phyloP scores from a whole-genome alignment of 2,113 vertebrate species.

The Stercorarius parasiticus region DNA sequence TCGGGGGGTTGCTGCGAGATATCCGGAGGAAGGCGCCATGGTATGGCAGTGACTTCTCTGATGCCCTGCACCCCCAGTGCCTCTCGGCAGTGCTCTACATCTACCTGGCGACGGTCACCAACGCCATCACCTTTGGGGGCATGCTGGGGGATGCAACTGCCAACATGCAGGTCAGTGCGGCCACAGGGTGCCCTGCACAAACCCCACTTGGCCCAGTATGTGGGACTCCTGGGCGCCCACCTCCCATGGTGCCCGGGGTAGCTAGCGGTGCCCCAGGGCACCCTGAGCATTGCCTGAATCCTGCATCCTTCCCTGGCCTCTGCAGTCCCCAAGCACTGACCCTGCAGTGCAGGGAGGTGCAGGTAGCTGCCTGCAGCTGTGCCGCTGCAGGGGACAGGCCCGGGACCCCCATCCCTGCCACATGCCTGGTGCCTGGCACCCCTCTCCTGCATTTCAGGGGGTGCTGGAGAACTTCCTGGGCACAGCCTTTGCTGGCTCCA shows the following conservation, averaged over 20 bases:
- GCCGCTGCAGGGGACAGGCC: neutral
- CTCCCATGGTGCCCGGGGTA: accelerated
- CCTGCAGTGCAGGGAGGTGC: neutral
- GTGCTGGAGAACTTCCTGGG: slow-evolving; percentile 82
- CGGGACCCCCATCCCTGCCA: accelerated
- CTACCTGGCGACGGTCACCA: slow-evolving; percentile 79
- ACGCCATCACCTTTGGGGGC: slow-evolving; percentile 80
- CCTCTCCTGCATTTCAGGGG: slow-evolving; percentile 58
- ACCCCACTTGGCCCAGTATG: neutral
- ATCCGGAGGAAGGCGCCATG: slow-evolving; percentile 73
- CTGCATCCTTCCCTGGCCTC: neutral
- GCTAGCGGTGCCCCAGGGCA: neutral
- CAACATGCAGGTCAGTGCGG: slow-evolving; percentile 73
- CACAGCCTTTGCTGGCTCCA: slow-evolving; percentile 73
- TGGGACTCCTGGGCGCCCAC: neutral
- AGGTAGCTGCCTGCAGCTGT: neutral
- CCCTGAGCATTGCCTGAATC: accelerated
- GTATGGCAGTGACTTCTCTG: slow-evolving; percentile 78
- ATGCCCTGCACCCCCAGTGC: slow-evolving; percentile 78
- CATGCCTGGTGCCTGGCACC: accelerated
- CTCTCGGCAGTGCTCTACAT: slow-evolving; percentile 79
- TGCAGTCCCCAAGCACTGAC: accelerated
- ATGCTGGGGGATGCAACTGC: slow-evolving; percentile 78
- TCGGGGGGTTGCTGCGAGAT: slow-evolving; percentile 78
- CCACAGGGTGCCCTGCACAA: accelerated